Evolutionary conservation across 2,888 invertebrate genomes (phyloP).

Genomic region (Podabrus alpinus): DNA sequence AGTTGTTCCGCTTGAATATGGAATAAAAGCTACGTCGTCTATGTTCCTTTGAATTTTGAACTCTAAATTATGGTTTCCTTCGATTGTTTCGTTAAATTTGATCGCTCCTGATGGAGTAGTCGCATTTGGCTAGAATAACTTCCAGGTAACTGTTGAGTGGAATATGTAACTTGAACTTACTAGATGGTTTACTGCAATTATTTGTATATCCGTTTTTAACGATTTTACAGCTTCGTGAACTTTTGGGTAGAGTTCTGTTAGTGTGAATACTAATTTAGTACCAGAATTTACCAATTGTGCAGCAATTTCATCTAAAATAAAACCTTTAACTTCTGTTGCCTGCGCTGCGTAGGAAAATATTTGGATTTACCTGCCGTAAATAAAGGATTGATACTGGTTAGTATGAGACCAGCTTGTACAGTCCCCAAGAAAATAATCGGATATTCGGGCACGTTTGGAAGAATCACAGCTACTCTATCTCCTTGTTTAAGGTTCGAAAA

Average conservation of each 20-base stretch:
- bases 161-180: background rate
- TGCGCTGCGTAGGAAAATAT: background rate
- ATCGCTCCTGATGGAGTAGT: constrained; percentile 52
- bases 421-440: constrained; percentile 67
- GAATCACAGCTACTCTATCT: constrained; percentile 64
- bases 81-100: constrained; percentile 63
- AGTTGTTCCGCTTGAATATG: background rate
- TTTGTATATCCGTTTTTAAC: constrained; percentile 49
- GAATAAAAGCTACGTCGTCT: background rate
- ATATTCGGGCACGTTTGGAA: constrained; percentile 77
- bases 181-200: constrained; percentile 67
- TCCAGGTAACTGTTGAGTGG: background rate
- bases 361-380: constrained; percentile 59
- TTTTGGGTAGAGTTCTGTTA: constrained; percentile 58
- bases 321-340: constrained; percentile 20
- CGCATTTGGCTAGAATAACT: background rate
- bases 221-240: constrained; percentile 52
- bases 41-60: background rate
- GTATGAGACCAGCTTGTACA: constrained; percentile 68
- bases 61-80: constrained; percentile 42
- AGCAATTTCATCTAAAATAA: constrained; percentile 66
- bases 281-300: constrained; percentile 64
- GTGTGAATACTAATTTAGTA: constrained; percentile 65
- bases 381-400: constrained; percentile 72
- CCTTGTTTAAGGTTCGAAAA: constrained; percentile 65